phyloP scores from a whole-genome alignment of 1,140 invertebrate species.

The Dicyema japonicum region DNA sequence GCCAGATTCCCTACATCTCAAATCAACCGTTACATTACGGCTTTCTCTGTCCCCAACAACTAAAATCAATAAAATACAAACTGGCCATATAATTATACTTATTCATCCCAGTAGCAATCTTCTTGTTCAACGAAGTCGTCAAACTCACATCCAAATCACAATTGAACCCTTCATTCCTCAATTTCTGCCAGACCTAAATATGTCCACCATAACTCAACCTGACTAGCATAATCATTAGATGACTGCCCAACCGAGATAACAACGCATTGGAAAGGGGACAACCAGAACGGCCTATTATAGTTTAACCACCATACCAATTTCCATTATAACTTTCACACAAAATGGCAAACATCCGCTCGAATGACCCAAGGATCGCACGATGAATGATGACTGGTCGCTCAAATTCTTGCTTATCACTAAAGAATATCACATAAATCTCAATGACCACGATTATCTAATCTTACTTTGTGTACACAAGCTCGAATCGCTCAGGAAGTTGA shows the following conservation, averaged over 20 bases:
- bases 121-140: slow-evolving; percentile 87
- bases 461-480: slow-evolving; percentile 29
- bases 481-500: slow-evolving; percentile 53
- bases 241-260: slow-evolving; percentile 50
- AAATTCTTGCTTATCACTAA: slow-evolving; percentile 39
- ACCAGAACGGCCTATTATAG: slow-evolving; percentile 56
- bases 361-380: slow-evolving; percentile 58
- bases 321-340: slow-evolving; percentile 65
- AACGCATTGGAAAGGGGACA: slow-evolving; percentile 66
- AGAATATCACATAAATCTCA: not conserved
- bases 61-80: too few species aligned
- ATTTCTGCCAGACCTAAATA: slow-evolving; percentile 23
- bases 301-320: too few species aligned
- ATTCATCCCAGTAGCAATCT: slow-evolving; percentile 75
- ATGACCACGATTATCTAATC: not conserved
- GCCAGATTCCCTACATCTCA: too few species aligned
- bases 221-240: slow-evolving; percentile 47
- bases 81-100: slow-evolving; percentile 98
- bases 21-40: too few species aligned
- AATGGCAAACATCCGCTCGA: slow-evolving; percentile 76
- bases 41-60: too few species aligned
- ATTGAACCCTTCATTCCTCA: slow-evolving; percentile 54
- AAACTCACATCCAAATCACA: slow-evolving; percentile 55
- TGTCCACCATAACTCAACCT: too few species aligned
- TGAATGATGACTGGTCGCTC: slow-evolving; percentile 70